phyloP scores from a whole-genome alignment of 2,113 vertebrate species.

The Rhabdornis inornatus region DNA sequence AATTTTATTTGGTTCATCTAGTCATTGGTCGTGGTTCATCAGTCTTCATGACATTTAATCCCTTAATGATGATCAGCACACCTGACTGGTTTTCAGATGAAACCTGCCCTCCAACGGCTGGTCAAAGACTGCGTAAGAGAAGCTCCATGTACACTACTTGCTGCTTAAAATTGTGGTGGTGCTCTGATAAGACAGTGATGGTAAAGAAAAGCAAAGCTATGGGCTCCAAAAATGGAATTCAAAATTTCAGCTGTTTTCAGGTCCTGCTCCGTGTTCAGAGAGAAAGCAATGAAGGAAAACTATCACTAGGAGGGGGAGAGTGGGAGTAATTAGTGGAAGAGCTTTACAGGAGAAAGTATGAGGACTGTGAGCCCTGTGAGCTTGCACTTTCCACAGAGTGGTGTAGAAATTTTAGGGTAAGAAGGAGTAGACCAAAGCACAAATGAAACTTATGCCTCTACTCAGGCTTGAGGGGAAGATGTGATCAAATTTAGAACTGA shows the following conservation, averaged over 20 bases:
- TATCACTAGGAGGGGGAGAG: not conserved
- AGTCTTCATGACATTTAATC: not conserved
- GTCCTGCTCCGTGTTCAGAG: not conserved
- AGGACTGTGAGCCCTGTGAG: not conserved
- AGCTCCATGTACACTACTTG: not conserved
- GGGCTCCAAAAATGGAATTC: not conserved
- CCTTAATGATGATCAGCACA: not conserved
- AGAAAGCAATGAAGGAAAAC: not conserved
- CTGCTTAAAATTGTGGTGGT: not conserved
- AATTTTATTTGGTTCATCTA: not conserved
- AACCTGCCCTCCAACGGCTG: not conserved
- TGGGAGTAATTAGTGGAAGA: not conserved
- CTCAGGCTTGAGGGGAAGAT: not conserved
- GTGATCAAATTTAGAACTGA: not conserved
- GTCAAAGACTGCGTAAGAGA: not conserved
- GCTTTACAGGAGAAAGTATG: not conserved
- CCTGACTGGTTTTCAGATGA: not conserved
- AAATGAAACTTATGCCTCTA: not conserved
- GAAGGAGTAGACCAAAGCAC: not conserved
- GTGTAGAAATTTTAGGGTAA: not conserved
- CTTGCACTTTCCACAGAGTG: not conserved
- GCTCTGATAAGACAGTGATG: not conserved
- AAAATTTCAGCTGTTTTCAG: not conserved
- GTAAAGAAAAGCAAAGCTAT: not conserved
- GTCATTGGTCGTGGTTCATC: not conserved